Evolutionary conservation across 2,113 vertebrate genomes (phyloP).

Genomic region (human (Homo sapiens)): DNA sequence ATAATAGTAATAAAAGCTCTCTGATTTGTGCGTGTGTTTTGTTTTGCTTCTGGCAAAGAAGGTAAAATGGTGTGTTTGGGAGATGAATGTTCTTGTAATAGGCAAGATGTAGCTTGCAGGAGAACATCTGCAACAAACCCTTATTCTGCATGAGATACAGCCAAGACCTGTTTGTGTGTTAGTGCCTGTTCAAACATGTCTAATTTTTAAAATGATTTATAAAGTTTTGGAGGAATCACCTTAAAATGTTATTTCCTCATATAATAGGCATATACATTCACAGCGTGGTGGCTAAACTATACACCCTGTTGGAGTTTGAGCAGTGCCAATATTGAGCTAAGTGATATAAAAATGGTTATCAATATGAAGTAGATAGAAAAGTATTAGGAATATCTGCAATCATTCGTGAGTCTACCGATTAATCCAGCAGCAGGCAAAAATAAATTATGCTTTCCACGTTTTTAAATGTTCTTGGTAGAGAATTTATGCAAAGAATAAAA

Average conservation of each 20-base stretch:
- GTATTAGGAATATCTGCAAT: background rate
- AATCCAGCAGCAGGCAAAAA: background rate
- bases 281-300: constrained; percentile 57
- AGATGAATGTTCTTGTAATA: constrained; percentile 93
- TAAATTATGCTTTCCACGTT: background rate
- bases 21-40: constrained; percentile 67
- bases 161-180: constrained; percentile 97
- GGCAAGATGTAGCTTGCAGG: constrained; percentile 95
- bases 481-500: background rate
- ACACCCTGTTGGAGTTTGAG: background rate
- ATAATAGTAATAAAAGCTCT: constrained; percentile 72
- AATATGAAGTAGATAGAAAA: background rate
- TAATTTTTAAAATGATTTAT: constrained; percentile 86
- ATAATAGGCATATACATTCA: constrained; percentile 66
- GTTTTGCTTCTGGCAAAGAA: constrained; percentile 90
- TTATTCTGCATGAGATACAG: constrained; percentile 93
- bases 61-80: constrained; percentile 89
- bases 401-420: background rate
- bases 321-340: background rate
- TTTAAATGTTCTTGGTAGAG: background rate
- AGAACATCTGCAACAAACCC: constrained; percentile 97
- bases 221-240: constrained; percentile 53
- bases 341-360: background rate
- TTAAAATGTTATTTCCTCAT: constrained; percentile 79
- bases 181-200: constrained; percentile 93